Evolutionary conservation across 2,113 vertebrate genomes (phyloP).

Genomic region (Heterotilapia buettikoferi): DNA sequence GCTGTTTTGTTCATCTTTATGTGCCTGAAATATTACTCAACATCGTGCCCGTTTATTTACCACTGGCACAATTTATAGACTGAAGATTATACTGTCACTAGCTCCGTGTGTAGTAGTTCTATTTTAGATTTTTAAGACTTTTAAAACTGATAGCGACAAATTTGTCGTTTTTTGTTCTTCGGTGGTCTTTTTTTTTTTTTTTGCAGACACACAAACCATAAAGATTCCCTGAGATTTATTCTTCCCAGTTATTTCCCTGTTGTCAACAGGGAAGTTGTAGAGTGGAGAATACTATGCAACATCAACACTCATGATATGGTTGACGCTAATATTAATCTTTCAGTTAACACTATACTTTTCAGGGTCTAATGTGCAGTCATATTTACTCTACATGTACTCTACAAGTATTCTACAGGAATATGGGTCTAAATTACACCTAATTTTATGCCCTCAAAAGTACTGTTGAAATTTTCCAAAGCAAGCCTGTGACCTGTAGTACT

Average conservation of each 20-base stretch:
- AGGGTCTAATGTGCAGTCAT: not conserved
- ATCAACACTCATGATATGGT: not conserved
- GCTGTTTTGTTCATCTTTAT: not conserved
- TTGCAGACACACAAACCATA: not conserved
- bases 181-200: not conserved
- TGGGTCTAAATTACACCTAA: not conserved
- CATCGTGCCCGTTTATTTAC: not conserved
- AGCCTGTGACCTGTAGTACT: not conserved
- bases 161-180: not conserved
- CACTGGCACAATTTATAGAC: not conserved
- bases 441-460: not conserved
- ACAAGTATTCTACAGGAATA: not conserved
- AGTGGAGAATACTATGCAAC: not conserved
- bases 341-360: not conserved
- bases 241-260: not conserved
- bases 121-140: not conserved
- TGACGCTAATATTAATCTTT: not conserved
- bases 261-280: not conserved
- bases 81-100: not conserved
- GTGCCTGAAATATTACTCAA: not conserved
- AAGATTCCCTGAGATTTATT: not conserved
- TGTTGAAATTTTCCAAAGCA: not conserved
- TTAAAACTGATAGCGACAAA: not conserved
- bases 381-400: not conserved
- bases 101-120: not conserved